Base-by-base conservation (phyloP, 1,140 invertebrate species). In the Zaprionus taronus region DNA sequence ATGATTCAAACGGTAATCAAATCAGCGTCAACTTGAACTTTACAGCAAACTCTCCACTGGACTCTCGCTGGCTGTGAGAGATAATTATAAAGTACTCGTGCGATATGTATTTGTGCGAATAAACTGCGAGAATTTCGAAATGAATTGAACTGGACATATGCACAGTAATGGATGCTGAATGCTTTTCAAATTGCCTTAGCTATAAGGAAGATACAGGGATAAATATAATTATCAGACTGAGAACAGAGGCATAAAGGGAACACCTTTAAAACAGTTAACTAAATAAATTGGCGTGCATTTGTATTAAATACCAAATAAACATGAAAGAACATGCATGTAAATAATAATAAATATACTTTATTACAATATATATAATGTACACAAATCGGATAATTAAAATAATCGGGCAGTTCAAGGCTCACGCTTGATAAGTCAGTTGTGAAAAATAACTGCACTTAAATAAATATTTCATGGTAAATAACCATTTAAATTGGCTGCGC, bases 1-100 rank as follows among this genome's bases (percentile, higher is more conserved):
- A 60, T 60, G 65, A 67, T 72, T 66, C 31, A 58, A 53, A 38
- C 57, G 17, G 61, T 55, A 72, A 72, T 60, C 63, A 72, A 71
- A 67, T 57, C 41, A 72, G 53, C 17, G 34, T 60, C 47, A 53
- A 58, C 53, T 72, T 17, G 31, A 49, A 57, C 14, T 44, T 41
- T 17, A 26, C 15, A 41, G 4, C 31, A 14, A 36, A 41, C 41
- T 20, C 17, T 24, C 47, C 4, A 49, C 7, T 4, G 15, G 6
- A 47, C 41, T 47, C n/a, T 47, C 41, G 15, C 17, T 47, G 15
- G n/a, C 41, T 17, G 41, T 1, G 55, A 28, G 22, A 44, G 38
- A 20, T 47, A 41, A 44, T 56, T 56, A 56, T 56, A 31, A 15
- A 56, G 53, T n/a, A 56, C 26, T 51, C 20, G 47, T 51, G 47